These are phyloP conservation scores for Allacma fusca DNA, from an alignment of 2,888 invertebrate species.

Conservation along the genomic window DNA sequence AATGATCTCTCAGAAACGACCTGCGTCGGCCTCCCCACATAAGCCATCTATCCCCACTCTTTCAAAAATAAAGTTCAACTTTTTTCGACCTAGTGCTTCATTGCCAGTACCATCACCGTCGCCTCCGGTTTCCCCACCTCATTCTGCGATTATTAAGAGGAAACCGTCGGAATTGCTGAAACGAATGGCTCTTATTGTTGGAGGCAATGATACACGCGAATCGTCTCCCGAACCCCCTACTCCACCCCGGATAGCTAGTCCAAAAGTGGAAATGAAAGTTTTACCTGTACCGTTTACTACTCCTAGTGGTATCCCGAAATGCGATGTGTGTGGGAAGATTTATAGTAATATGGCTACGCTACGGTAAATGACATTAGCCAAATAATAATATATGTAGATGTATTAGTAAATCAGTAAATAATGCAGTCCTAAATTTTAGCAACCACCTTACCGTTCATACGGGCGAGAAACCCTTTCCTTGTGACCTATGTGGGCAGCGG, in stretches of 20 bases:
- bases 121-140: not conserved
- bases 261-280: not conserved
- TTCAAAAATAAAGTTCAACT: constrained; percentile 27
- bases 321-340: constrained; percentile 33
- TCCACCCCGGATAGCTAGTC: not conserved
- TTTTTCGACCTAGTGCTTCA: constrained; percentile 13
- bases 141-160: not conserved
- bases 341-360: constrained; percentile 31
- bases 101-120: not conserved
- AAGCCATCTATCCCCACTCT: not conserved
- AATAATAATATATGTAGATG: not conserved
- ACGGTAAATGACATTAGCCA: constrained; percentile 12
- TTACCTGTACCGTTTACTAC: not conserved
- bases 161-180: constrained; percentile 26
- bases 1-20: constrained; percentile 7
- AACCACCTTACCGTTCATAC: constrained; percentile 38
- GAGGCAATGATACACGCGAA: not conserved
- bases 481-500: constrained; percentile 33
- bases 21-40: not conserved
- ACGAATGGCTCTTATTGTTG: constrained; percentile 27
- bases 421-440: too few relatives aligned
- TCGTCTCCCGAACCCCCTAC: not conserved
- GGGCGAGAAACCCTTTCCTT: constrained; percentile 35
- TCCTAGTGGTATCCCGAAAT: constrained; percentile 10
- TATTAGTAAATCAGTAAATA: too few relatives aligned